A percentile compares a stretch with the other conserved stretches of the same genome.
phyloP scores from a whole-genome alignment of 2,888 invertebrate genomes.

The Macrosiphum euphorbiae region DNA sequence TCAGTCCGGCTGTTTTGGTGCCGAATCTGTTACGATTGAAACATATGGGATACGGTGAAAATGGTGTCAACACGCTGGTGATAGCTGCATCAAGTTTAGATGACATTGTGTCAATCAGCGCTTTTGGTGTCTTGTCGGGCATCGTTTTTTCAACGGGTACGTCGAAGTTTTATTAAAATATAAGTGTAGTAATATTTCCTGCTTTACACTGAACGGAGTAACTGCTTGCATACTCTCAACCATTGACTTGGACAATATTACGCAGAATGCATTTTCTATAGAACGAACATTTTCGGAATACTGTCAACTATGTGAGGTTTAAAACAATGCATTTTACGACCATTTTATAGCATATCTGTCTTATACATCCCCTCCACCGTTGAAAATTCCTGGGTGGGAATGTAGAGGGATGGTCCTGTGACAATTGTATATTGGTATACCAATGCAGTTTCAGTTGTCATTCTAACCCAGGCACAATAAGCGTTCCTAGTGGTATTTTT shows the following conservation, averaged over 20 bases:
- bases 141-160: constrained; percentile 77
- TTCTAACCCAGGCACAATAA: no score
- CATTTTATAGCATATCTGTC: neutral
- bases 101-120: constrained; percentile 81
- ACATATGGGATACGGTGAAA: constrained; percentile 77
- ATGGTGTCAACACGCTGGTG: constrained; percentile 82
- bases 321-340: neutral
- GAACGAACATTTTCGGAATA: neutral
- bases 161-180: neutral
- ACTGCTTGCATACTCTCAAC: neutral
- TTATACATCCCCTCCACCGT: no score
- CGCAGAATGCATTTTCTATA: neutral
- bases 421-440: no score
- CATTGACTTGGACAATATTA: no score
- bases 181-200: neutral
- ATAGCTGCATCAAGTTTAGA: constrained; percentile 81
- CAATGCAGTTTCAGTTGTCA: no score
- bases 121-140: constrained; percentile 79
- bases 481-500: no score
- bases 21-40: constrained; percentile 77
- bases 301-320: neutral
- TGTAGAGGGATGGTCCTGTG: no score
- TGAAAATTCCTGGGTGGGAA: no score
- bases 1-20: constrained; percentile 82
- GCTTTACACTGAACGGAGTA: neutral